Evolutionary conservation across 30 jellyfish, hydroid and myxozoan genomes (phyloP), one percentile per base, ranked within the genome.

Genomic region (Aurelia aurita): DNA sequence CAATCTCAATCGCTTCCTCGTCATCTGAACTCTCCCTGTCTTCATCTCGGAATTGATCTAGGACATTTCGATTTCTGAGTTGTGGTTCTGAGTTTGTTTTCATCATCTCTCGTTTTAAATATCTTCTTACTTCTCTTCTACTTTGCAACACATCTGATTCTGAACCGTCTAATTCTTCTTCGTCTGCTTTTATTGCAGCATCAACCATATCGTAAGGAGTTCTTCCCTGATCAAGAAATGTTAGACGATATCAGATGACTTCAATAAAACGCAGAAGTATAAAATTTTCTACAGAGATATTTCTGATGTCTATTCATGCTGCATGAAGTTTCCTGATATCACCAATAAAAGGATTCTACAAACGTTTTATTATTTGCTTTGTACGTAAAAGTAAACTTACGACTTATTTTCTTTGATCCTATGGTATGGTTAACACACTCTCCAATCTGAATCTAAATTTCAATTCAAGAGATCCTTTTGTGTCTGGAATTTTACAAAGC

Each of bases 141-240:
- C 65, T 79, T 21, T 55, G 66, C 28, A 89, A 86, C 7, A 72
- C 21, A 22, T 89, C 94, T 6, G 97, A 80, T 13, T 81, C 95
- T 19, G 87, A 76, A 3, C 78, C 95, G 14, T 86, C 95, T 8
- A 92, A 84, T 58, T 94, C 99, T 45, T 83, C 99, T 66, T 94
- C 97, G 32, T 89, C 96, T 3, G 88, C 97, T 72, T 78, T 32
- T 26, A 89, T 88, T 8, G 96, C 96, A 8, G 44, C 62, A 39
- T 79, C 78, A 23, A 94, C 97, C 72, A 89, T 29, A 26, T 88
- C 87, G 8, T 69, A 54, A 1, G 99, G 95, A 6, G 99, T 89
- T 12, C 90, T 83, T 2, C 99, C 99, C 97, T 87, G 58, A 22
- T 45, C 45, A 51, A 26, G 20, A 74, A 26, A 8, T 2, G 63